These are phyloP conservation scores for Sinelater perroti DNA, from an alignment of 2,888 invertebrate species.

Conservation along the genomic window DNA sequence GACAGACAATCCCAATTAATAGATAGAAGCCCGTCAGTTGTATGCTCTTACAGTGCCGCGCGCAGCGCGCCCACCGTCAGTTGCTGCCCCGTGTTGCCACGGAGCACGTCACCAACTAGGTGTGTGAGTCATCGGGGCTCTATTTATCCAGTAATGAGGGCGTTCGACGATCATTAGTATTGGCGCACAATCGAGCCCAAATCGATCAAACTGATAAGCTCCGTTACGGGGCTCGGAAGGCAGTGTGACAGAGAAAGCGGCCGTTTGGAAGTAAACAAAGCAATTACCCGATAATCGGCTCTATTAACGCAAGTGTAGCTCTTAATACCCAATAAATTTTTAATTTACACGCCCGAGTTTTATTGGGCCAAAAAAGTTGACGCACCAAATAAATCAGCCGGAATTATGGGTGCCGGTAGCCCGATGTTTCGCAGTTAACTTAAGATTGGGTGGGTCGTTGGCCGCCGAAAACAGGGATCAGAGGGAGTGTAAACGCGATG, in stretches of 20 bases:
- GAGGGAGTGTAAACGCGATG: conserved; percentile 18
- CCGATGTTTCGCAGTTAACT: conserved; percentile 27
- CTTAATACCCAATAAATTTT: conserved; percentile 9
- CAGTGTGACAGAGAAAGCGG: too few relatives aligned
- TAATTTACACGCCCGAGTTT: conserved; percentile 1
- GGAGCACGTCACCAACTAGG: too few relatives aligned
- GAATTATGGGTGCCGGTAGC: conserved; percentile 12
- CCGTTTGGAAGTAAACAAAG: too few relatives aligned
- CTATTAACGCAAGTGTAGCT: not conserved
- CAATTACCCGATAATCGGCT: not conserved
- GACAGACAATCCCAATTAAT: conserved; percentile 58
- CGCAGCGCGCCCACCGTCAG: conserved; percentile 37
- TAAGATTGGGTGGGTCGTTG: conserved; percentile 32
- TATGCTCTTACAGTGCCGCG: conserved; percentile 26
- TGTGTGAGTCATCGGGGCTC: conserved; percentile 44
- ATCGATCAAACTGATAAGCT: conserved; percentile 31
- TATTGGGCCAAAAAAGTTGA: conserved; percentile 21
- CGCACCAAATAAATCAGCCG: conserved; percentile 24
- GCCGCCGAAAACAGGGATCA: conserved; percentile 16
- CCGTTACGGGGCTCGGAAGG: too few relatives aligned
- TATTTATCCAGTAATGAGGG: conserved; percentile 47
- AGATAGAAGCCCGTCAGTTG: conserved; percentile 45
- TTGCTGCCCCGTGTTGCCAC: too few relatives aligned
- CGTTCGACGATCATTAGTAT: conserved; percentile 43
- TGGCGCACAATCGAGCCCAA: conserved; percentile 39